Evolutionary conservation across 2,797 vertebrate genomes (phyloP).

Genomic region (Sebastes vulpes): DNA sequence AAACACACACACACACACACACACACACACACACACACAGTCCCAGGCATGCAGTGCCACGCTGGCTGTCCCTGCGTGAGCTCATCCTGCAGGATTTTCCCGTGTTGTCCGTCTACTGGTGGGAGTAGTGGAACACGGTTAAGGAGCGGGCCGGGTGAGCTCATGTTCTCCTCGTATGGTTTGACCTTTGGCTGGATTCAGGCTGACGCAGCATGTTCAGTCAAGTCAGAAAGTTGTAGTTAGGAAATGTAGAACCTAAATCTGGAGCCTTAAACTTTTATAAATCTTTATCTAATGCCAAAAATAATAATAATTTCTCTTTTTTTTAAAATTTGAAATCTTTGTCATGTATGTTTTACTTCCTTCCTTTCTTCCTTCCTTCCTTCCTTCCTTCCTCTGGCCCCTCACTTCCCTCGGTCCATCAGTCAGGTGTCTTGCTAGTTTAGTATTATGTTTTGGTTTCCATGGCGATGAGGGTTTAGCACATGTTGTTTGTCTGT

Average conservation of each 20-base stretch:
- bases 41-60: conserved; percentile 25
- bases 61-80: conserved; percentile 49
- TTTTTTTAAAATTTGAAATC: not conserved
- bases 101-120: conserved; percentile 26
- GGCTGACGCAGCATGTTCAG: conserved; percentile 10
- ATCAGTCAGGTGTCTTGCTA: conserved; percentile 58
- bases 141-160: not conserved
- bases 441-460: conserved; percentile 59
- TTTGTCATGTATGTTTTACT: not conserved
- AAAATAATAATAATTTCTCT: not conserved
- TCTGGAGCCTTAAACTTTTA: not conserved
- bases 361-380: not conserved
- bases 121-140: conserved; percentile 31
- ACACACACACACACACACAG: not conserved
- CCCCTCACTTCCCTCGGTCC: conserved; percentile 10
- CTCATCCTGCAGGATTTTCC: conserved; percentile 55
- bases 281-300: not conserved
- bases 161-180: conserved; percentile 1
- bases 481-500: conserved; percentile 68
- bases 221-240: conserved; percentile 20
- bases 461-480: conserved; percentile 66
- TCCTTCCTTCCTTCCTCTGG: not conserved
- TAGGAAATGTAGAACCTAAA: not conserved
- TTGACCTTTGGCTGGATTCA: conserved; percentile 41
- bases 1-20: not conserved